phyloP scores from a whole-genome alignment of 2,888 invertebrate species.

The Campoletis raptor region DNA sequence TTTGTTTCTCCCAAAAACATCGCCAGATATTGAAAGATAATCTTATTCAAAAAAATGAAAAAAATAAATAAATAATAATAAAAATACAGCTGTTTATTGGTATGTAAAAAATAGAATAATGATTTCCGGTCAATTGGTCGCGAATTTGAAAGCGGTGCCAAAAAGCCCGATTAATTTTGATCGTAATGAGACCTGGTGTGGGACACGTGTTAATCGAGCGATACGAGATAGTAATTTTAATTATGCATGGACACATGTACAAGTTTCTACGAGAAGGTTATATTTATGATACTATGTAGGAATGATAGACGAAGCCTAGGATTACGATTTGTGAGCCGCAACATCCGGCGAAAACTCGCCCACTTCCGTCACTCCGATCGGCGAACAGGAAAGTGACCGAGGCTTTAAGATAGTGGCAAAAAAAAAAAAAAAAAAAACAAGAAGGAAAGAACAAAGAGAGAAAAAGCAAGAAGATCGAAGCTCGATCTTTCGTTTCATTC shows the following conservation, averaged over 20 bases:
- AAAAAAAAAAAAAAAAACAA: neutral
- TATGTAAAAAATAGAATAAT: neutral
- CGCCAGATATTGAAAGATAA: neutral
- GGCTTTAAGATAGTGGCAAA: constrained; percentile 8
- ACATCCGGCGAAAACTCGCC: constrained; percentile 72
- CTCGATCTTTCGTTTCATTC: neutral
- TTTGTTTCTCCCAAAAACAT: neutral
- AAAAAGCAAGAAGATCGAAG: neutral
- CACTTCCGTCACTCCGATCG: constrained; percentile 59
- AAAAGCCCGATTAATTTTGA: neutral
- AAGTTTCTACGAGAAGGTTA: neutral
- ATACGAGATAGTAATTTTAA: constrained; percentile 32
- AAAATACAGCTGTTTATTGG: neutral
- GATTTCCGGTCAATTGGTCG: neutral
- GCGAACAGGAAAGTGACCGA: constrained; percentile 10
- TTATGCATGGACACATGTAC: constrained; percentile 26
- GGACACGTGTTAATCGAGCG: constrained; percentile 53
- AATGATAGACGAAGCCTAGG: constrained; percentile 49
- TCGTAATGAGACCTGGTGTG: constrained; percentile 16
- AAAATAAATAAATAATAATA: neutral
- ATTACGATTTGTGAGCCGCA: constrained; percentile 74
- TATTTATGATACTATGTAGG: constrained; percentile 18
- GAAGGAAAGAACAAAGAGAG: neutral
- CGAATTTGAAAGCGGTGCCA: neutral
- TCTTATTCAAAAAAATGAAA: neutral